Evolutionary conservation across 92 coral and sea anemone species (phyloP), one percentile per base, ranked within the genome.

Genomic region (Phenganax subtilis): DNA sequence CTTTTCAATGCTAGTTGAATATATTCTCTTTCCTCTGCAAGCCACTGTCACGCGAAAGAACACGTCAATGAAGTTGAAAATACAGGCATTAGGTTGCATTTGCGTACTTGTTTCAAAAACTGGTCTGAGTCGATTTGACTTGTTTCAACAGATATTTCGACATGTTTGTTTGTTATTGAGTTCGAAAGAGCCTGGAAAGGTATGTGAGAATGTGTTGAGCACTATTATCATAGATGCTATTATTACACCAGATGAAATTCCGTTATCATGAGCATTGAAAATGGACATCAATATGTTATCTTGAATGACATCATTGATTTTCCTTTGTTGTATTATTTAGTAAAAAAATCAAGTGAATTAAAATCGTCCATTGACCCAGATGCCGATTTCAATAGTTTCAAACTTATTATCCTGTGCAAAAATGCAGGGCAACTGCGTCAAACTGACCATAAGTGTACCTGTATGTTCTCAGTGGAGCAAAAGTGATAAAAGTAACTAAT

Each of bases 21-120:
- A 92, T 66, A 89, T 87, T 29, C 64, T 96, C 9, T 92, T 96
- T 60, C 99, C 99, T 10, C 70, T 96, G 60, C 91, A 96, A 81
- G 87, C 88, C 30, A 85, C 90, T 44, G 83, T 92, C n/a, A 91
- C 85, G 74, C 68, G 90, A 30, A 62, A 57, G 7, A 85, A 87
- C 71, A 75, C 80, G 15, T 77, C 94, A 7, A 88, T 89, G 55
- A 94, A 92, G 54, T 76, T 96, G 10, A 89, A 92, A 87, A 87
- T 92, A 57, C 87, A 84, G 10, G 88, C 88, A 17, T 91, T 92
- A 31, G 80, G 80, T 53, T 96, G 97, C 75, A 84, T 92, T 6
- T 85, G 81, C 27, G 82, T 88, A 27, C 77, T 96, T 63, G 65
- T 96, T 20, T 75, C 83, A 8, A 87, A 86, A 54, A 85, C 89